Base-by-base conservation (phyloP, 2,113 vertebrate species). In the Chlorodrepanis virens region DNA sequence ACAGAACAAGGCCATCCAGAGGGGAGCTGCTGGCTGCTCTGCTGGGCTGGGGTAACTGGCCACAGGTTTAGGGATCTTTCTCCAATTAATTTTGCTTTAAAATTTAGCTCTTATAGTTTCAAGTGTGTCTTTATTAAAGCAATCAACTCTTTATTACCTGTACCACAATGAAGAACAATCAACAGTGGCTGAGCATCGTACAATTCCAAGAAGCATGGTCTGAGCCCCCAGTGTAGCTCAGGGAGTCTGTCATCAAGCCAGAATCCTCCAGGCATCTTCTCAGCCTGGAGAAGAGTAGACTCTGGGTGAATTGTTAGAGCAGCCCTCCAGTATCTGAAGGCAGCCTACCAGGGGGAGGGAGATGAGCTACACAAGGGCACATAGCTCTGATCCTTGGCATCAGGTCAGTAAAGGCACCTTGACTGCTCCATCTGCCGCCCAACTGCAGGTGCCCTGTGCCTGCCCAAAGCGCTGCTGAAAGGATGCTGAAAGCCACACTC, bases 381-480 rank as follows among this genome's bases (percentile, higher is more conserved):
- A 5, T 14, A 31, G 42, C 56, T 69, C 63, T 64, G 54, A 60
- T 44, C 52, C 50, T 35, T 28, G 39, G 40, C 52, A 84, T 21
- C 14, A 80, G 63, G 47, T 31, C 24, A 3, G 4, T 4, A 24
- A 42, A 68, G 52, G 31, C 13, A 56, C 56, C 40, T 71, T 11
- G 29, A 61, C 39, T 35, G 29, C 78, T 37, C 47, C 24, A 2
- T 31, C 29, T 52, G 52, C 52, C 39, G 20, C 83, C 35, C 79
- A 39, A 24, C 35, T 18, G 40, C 80, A 37, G 29, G 40, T 49
- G 70, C 74, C 52, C 28, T 1, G 12, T 8, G 53, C 45, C 54
- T 60, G 31, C 57, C n/a, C 2, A 3, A 31, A 45, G 71, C 0
- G 0, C 0, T 65, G 69, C 54, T 89, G 44, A 14, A 59, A 54